Evolutionary conservation across 2,888 invertebrate genomes (phyloP), one percentile per base, ranked within the genome.

Genomic region (Eupithecia insigniata): DNA sequence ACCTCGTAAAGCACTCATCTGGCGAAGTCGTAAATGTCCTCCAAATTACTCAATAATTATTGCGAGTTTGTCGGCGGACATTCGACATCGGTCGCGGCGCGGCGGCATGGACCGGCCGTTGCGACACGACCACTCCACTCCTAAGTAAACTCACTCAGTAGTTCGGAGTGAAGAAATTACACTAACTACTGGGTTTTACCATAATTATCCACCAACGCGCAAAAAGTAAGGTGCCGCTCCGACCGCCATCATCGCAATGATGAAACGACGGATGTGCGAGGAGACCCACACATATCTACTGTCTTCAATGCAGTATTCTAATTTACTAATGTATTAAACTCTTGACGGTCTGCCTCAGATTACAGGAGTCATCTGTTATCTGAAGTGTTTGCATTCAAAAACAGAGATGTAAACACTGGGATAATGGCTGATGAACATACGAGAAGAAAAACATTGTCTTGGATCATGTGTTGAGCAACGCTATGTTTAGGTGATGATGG

Each of bases 41-140:
- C 39, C 67, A 69, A 74, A 71, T 74, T 69, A 69, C 74, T 58
- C 64, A 74, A 66, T 74, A 67, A 74, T 66, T 10, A 26, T 22
- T 64, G 64, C 34, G 62, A 62, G 62, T 62, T 34, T 10, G 58
- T 22, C 34, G 43, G 43, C 39, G 36, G 58, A 30, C 60, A 16
- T 30, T 64, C 46, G 69, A 32, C 73, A n/a, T 72, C 66, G 46
- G 46, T 8, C 43, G 39, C 39, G 7, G 34, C 34, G 36, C 36
- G 36, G 12, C 14, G 36, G 6, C 72, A 71, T 18, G 46, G 72
- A 64, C 26, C 51, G 1, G 60, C 7, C 3, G 46, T 51, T 51
- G 28, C 18, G 60, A 26, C 30, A 60, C 7, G 30, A 16, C 2
- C 28, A 30, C 16, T 16, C 8, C 28, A 28, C 58, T 26, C 58